Percentiles rank a stretch among this genome's conserved stretches.
Conservation (phyloP, 2,797 vertebrate genomes). For the Hybognathus amarus region DNA sequence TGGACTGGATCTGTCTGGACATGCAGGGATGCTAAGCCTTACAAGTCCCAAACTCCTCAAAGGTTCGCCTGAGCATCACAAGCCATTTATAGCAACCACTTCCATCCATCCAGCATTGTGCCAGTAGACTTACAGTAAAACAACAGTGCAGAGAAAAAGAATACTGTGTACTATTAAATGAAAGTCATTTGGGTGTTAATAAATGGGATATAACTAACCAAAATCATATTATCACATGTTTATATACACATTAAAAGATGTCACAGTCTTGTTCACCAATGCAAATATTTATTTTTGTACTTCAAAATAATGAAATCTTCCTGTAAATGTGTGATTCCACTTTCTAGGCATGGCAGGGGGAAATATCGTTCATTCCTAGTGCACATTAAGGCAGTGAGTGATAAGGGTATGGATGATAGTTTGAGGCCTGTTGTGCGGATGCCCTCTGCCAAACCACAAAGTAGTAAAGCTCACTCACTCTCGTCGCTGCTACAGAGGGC, state of each 20-base stretch:
- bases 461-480: conserved; percentile 90
- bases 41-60: conserved; percentile 98
- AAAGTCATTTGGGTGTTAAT: not conserved
- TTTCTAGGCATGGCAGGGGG: conserved; percentile 95
- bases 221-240: not conserved
- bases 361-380: conserved; percentile 98
- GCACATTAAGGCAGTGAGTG: conserved; percentile 95
- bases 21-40: conserved; percentile 96
- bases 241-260: not conserved
- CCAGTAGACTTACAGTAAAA: not conserved
- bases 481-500: conserved; percentile 94
- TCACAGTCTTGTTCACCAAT: not conserved
- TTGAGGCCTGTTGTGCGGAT: conserved; percentile 93
- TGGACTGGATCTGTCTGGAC: conserved; percentile 96
- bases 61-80: conserved; percentile 76
- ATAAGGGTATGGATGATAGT: conserved; percentile 89
- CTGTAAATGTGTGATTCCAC: not conserved
- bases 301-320: not conserved
- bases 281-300: not conserved
- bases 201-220: not conserved
- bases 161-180: not conserved
- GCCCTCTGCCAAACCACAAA: conserved; percentile 89
- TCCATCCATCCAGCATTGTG: not conserved
- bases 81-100: conserved; percentile 3
- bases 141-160: not conserved